phyloP scores from a whole-genome alignment of 2,888 invertebrate species.

The Temnothorax rugatulus region DNA sequence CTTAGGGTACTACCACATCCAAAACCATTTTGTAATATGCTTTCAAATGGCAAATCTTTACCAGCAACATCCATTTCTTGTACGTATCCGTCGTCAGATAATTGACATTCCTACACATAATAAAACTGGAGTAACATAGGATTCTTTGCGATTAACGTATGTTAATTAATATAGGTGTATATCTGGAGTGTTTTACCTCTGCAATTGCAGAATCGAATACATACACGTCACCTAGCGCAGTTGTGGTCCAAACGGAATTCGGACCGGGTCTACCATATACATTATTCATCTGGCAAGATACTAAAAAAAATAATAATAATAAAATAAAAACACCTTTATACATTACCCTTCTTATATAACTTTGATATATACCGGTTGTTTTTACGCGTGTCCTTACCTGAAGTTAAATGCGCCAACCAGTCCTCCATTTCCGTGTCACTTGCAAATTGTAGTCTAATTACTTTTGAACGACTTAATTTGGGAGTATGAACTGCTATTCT shows the following conservation, averaged over 20 bases:
- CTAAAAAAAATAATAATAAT: slow-evolving; percentile 79
- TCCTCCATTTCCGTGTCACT: slow-evolving; percentile 96
- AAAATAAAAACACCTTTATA: neutral
- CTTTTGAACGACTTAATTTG: slow-evolving; percentile 87
- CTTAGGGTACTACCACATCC: slow-evolving; percentile 90
- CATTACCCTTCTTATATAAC: neutral
- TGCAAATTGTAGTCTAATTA: slow-evolving; percentile 92
- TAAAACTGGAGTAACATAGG: slow-evolving; percentile 3
- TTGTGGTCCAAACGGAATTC: slow-evolving; percentile 93
- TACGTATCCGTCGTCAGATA: slow-evolving; percentile 77
- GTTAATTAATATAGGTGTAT: neutral
- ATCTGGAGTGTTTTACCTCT: slow-evolving; percentile 85
- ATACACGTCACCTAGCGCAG: slow-evolving; percentile 93
- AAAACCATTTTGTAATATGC: slow-evolving; percentile 91
- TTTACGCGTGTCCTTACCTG: slow-evolving; percentile 84
- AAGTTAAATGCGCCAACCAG: slow-evolving; percentile 94
- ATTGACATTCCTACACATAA: slow-evolving; percentile 80
- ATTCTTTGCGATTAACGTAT: neutral
- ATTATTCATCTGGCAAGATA: slow-evolving; percentile 92
- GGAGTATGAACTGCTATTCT: slow-evolving; percentile 92
- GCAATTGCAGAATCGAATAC: slow-evolving; percentile 92
- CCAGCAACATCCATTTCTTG: slow-evolving; percentile 92
- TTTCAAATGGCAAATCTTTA: slow-evolving; percentile 89
- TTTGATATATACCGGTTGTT: neutral
- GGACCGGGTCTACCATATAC: slow-evolving; percentile 90